phyloP scores from a whole-genome alignment of 2,888 invertebrate genomes.

The Acleris emargana region DNA sequence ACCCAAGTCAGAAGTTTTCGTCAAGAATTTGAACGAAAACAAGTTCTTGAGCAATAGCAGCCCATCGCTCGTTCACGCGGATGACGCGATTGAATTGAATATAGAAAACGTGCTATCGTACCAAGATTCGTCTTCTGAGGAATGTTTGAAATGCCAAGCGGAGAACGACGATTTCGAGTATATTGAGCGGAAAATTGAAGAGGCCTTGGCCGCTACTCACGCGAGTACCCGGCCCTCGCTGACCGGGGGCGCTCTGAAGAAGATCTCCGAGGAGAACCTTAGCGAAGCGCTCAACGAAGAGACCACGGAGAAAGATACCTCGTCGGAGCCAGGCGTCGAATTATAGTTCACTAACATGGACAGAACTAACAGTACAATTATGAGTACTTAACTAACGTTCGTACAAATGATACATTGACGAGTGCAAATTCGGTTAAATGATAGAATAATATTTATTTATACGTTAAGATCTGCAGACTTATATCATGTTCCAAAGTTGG shows the following conservation, averaged over 20 bases:
- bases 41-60: slow-evolving; percentile 67
- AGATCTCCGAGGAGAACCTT: slow-evolving; percentile 77
- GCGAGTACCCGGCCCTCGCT: slow-evolving; percentile 48
- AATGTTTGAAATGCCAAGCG: slow-evolving; percentile 63
- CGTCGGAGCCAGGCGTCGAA: slow-evolving; percentile 44
- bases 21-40: slow-evolving; percentile 53
- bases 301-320: slow-evolving; percentile 46
- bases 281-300: slow-evolving; percentile 63
- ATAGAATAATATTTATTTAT: slow-evolving; percentile 26
- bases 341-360: neutral
- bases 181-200: slow-evolving; percentile 69
- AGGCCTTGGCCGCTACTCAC: slow-evolving; percentile 57
- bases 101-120: slow-evolving; percentile 72
- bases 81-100: slow-evolving; percentile 67
- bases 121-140: slow-evolving; percentile 77
- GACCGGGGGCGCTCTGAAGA: slow-evolving; percentile 62
- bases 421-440: slow-evolving; percentile 25
- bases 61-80: slow-evolving; percentile 58
- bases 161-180: slow-evolving; percentile 72
- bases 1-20: slow-evolving; percentile 59
- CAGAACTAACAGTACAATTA: slow-evolving; percentile 7
- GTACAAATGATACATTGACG: slow-evolving; percentile 18
- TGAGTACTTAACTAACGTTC: slow-evolving; percentile 14
- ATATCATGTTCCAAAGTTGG: neutral
- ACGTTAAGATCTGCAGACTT: slow-evolving; percentile 7